Evolutionary conservation across 2,113 vertebrate genomes (phyloP), one percentile per base, ranked within the genome.

Genomic region (Rhinoptilus africanus): DNA sequence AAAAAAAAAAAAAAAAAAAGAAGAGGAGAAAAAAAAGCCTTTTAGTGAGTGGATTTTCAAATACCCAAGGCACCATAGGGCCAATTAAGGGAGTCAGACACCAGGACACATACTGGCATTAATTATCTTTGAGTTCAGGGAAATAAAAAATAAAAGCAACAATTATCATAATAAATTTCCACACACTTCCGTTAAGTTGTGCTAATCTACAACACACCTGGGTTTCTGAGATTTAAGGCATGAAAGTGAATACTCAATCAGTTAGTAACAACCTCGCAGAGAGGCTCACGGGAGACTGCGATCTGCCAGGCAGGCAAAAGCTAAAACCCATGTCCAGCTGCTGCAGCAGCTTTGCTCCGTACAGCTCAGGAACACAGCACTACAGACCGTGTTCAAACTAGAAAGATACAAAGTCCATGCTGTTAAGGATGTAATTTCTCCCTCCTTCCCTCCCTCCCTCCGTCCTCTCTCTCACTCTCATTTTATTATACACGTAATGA

Each of bases 81-180:
- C 98, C 98, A 98, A 98, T 98, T 98, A 98, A 98, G 97, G 96
- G 97, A 98, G 98, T 98, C 98, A 98, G 97, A 98, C 98, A 98
- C 98, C 97, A 98, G 98, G 98, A 98, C 98, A 98, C 98, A 98
- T 96, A 98, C 98, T 98, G 96, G 98, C 97, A 98, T 98, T 98
- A 98, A 98, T 98, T 98, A 98, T 98, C 98, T 97, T 97, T 92
- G 97, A 98, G 98, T 98, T 98, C 97, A 97, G 98, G 98, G 98
- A 98, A 98, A 98, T 98, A 98, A 98, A 98, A 98, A 98, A 98
- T 98, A 98, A 98, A 98, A 98, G 98, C 98, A 98, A 98, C 98
- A 98, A 98, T 98, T 98, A 98, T 98, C 98, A 98, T 98, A 98
- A 98, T 98, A 98, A 98, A 98, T 98, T 98, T 98, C 97, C 97